These are phyloP conservation scores for Trachurus trachurus DNA, from an alignment of 2,797 vertebrate genomes.

Conservation along the genomic window DNA sequence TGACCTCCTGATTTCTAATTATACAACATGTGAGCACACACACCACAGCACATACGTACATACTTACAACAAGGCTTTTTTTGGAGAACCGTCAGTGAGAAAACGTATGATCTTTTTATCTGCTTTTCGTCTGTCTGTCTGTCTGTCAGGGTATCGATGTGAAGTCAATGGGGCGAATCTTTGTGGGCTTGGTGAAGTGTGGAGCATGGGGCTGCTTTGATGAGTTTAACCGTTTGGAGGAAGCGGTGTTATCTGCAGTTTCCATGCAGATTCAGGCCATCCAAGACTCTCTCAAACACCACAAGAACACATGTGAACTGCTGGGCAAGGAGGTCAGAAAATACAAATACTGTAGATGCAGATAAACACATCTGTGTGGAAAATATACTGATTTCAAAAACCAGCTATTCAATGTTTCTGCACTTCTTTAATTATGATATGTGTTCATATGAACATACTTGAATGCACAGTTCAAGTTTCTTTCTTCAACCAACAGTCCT, in stretches of 20 bases:
- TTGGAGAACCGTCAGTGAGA: constrained; percentile 1
- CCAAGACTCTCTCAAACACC: constrained; percentile 95
- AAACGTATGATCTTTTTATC: neutral
- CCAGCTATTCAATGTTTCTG: neutral
- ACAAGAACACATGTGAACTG: constrained; percentile 90
- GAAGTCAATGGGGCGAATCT: constrained; percentile 98
- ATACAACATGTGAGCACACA: neutral
- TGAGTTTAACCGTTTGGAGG: constrained; percentile 97
- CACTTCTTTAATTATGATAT: neutral
- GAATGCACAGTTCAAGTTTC: neutral
- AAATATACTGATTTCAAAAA: constrained; percentile 7
- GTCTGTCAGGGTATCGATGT: constrained; percentile 95
- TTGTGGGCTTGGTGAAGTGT: constrained; percentile 97
- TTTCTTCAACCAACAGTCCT: neutral
- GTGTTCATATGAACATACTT: neutral
- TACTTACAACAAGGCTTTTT: neutral
- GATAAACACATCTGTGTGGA: neutral
- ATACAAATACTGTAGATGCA: constrained; percentile 24
- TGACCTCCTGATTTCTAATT: neutral
- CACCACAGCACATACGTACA: neutral
- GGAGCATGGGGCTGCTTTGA: constrained; percentile 99
- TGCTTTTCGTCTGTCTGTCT: constrained; percentile 30
- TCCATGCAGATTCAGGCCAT: constrained; percentile 99
- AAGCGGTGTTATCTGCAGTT: constrained; percentile 96
- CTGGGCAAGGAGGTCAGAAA: constrained; percentile 92